phyloP scores from a whole-genome alignment of 2,113 vertebrate species.

The Chinchilla lanigera region DNA sequence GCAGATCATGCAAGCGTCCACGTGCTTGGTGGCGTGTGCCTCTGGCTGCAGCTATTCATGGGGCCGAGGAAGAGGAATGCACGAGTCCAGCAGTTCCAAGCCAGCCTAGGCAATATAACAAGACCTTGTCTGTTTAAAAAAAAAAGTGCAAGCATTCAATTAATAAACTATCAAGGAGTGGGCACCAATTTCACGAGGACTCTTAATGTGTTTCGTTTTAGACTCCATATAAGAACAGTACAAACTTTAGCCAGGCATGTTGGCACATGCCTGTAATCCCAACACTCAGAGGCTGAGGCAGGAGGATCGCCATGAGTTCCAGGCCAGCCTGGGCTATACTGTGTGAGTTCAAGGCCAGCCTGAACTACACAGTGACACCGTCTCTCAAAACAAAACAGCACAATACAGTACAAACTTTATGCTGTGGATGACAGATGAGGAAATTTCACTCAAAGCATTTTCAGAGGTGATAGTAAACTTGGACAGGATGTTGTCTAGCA shows the following conservation, averaged over 20 bases:
- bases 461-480: conserved; percentile 31
- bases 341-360: not conserved
- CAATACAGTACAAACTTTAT: not conserved
- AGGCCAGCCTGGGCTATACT: not conserved
- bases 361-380: not conserved
- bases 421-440: not conserved
- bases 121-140: not conserved
- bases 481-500: conserved; percentile 1
- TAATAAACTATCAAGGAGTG: conserved; percentile 18
- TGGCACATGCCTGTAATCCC: not conserved
- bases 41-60: not conserved
- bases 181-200: not conserved
- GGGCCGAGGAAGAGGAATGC: not conserved
- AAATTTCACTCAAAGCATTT: conserved; percentile 47
- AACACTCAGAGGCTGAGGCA: not conserved
- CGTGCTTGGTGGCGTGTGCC: not conserved
- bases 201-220: conserved; percentile 22
- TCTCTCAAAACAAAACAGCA: not conserved
- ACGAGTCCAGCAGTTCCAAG: not conserved
- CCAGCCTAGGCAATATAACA: not conserved
- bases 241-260: not conserved
- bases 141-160: not conserved
- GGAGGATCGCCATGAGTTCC: not conserved
- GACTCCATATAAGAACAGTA: conserved; percentile 33
- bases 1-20: not conserved